Base-by-base conservation (phyloP, 2,888 invertebrate genomes). In the Apoda limacodes region DNA sequence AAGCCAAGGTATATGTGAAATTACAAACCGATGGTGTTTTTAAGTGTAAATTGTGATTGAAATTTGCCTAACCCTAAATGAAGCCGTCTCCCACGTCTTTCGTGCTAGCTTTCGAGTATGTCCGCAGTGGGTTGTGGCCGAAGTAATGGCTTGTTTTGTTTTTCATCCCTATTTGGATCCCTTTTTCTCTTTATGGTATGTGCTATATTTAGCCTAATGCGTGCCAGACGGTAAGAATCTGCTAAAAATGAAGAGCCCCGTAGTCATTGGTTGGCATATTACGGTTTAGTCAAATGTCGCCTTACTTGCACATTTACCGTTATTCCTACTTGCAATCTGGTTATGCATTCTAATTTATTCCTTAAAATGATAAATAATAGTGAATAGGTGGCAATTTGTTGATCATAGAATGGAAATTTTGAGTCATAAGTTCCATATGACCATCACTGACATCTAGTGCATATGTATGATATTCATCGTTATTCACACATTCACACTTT, bases 51-150 rank as follows among this genome's bases (percentile, higher is more conserved):
- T 66, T 70, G 75, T 74, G 72, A 65, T 71, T 61, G 64, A 61
- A 68, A 17, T 60, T 65, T 59, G 67, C 69, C 74, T 78, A 78
- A 78, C 78, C 78, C 75, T 65, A 74, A 70, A 67, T 55, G 69
- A 70, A 71, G 74, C 75, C 80, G 78, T 72, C 80, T 75, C 78
- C 72, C 80, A 78, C 78, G 78, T 72, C 69, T 67, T 60, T 66
- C 58, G 64, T 68, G 63, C 60, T 60, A 53, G 67, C 64, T 69
- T 75, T 75, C 68, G 68, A 72, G 67, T 72, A 76, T 63, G 67
- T 69, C 76, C 64, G 62, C 65, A 68, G 57, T 62, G 60, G 60
- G 52, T 57, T 60, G 63, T 56, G 52, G 55, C 59, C 62, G 53
- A 59, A 52, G 59, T 60, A 65, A 58, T 54, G 55, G 52, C 59